A percentile compares a stretch with the other conserved stretches of the same genome.
Conservation (phyloP, 2,113 vertebrate species). For the Nycticorax nycticorax region DNA sequence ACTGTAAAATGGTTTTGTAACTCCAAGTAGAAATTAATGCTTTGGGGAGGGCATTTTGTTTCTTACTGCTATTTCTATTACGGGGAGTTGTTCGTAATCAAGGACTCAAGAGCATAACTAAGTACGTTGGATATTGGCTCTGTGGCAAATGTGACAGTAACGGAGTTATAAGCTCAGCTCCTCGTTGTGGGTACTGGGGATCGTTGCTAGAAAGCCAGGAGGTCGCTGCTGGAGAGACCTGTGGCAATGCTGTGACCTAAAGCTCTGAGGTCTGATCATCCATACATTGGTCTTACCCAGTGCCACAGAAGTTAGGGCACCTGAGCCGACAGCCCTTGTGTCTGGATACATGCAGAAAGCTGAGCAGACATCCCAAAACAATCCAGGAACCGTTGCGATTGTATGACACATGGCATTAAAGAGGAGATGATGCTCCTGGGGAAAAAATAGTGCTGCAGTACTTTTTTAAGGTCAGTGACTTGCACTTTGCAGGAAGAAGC, state of each 20-base stretch:
- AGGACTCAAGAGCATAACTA: neutral
- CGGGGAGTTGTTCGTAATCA: accelerated
- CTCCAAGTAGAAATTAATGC: neutral
- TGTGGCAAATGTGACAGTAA: neutral
- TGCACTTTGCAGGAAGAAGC: neutral
- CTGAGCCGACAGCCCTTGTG: neutral
- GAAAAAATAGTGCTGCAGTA: neutral
- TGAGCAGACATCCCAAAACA: neutral
- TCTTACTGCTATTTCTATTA: neutral
- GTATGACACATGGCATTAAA: accelerated
- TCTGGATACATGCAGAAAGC: neutral
- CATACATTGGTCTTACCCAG: neutral
- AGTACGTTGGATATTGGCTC: neutral
- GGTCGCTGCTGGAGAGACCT: neutral
- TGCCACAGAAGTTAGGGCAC: neutral
- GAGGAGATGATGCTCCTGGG: neutral
- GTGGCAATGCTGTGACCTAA: neutral
- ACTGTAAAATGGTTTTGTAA: neutral
- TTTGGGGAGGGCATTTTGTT: neutral
- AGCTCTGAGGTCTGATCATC: neutral
- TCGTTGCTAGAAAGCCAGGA: neutral
- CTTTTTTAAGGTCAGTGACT: neutral
- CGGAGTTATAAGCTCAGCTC: neutral
- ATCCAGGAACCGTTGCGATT: neutral
- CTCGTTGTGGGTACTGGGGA: neutral